Conservation (phyloP, 2,888 invertebrate genomes). For the Notodonta ziczac region DNA sequence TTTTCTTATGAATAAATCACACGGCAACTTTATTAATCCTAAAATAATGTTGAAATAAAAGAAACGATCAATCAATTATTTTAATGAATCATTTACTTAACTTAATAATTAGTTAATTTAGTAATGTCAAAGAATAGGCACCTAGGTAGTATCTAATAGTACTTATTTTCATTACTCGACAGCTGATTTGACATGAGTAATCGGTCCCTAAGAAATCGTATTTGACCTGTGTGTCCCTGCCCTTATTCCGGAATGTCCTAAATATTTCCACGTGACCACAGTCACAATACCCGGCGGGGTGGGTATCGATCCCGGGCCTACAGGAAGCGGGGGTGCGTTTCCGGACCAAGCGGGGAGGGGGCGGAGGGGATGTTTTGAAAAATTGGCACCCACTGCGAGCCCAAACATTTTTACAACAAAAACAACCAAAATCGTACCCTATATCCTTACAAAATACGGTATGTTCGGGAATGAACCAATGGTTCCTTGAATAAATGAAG, state of each 20-base stretch:
- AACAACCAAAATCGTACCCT: constrained; percentile 52
- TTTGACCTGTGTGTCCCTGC: neutral
- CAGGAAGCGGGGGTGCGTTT: constrained; percentile 75
- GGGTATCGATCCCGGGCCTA: constrained; percentile 78
- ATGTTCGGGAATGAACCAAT: constrained; percentile 13
- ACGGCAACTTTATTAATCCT: too few species aligned
- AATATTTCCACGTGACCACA: constrained; percentile 55
- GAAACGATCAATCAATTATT: too few species aligned
- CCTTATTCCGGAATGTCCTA: constrained; percentile 29
- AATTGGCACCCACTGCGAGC: constrained; percentile 77
- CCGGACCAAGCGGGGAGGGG: constrained; percentile 63
- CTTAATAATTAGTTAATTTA: too few species aligned
- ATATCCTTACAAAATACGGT: constrained; percentile 38
- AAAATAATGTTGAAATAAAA: too few species aligned
- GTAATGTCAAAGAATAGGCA: too few species aligned
- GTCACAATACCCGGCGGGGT: constrained; percentile 67
- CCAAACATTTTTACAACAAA: constrained; percentile 51
- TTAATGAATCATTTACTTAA: too few species aligned
- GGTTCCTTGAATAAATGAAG: constrained; percentile 38
- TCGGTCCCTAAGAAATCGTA: constrained; percentile 14
- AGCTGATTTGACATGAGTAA: constrained; percentile 13
- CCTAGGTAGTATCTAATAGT: too few species aligned
- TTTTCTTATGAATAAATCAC: too few species aligned
- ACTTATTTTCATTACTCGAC: too few species aligned
- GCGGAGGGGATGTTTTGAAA: constrained; percentile 76